Conservation (phyloP, 2,797 vertebrate genomes). For the Myripristis jacobus region DNA sequence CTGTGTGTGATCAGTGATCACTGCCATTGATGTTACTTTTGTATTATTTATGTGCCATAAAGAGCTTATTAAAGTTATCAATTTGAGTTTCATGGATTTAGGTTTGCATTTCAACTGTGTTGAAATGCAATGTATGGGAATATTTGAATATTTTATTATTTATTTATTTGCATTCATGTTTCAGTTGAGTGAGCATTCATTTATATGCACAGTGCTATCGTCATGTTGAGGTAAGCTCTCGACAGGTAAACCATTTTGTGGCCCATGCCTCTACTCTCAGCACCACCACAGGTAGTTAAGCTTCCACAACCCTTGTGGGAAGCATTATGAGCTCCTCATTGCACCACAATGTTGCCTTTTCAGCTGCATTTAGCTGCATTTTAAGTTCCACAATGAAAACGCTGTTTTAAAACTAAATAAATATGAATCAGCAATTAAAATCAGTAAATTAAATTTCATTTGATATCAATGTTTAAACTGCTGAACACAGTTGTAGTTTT, state of each 20-base stretch:
- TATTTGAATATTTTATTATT: too few relatives aligned
- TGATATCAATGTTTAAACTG: too few relatives aligned
- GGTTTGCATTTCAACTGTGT: constrained; percentile 15
- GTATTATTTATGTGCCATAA: constrained; percentile 19
- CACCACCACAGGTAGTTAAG: not conserved
- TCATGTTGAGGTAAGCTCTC: not conserved
- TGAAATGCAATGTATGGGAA: too few relatives aligned
- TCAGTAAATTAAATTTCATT: too few relatives aligned
- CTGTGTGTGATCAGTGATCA: constrained; percentile 44
- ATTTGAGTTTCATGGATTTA: constrained; percentile 15
- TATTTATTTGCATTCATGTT: constrained; percentile 26
- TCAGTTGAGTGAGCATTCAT: not conserved
- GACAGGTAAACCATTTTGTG: not conserved
- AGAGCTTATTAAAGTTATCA: constrained; percentile 17
- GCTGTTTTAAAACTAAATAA: not conserved
- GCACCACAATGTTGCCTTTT: not conserved
- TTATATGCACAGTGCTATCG: not conserved
- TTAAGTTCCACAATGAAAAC: not conserved
- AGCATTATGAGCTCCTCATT: not conserved
- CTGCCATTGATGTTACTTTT: constrained; percentile 31
- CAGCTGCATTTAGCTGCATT: too few relatives aligned
- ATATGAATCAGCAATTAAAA: not conserved
- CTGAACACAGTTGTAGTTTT: too few relatives aligned
- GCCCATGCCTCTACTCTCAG: not conserved
- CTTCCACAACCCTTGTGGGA: not conserved